Evolutionary conservation across 2,888 invertebrate genomes (phyloP).

Genomic region (Tachina grossa): DNA sequence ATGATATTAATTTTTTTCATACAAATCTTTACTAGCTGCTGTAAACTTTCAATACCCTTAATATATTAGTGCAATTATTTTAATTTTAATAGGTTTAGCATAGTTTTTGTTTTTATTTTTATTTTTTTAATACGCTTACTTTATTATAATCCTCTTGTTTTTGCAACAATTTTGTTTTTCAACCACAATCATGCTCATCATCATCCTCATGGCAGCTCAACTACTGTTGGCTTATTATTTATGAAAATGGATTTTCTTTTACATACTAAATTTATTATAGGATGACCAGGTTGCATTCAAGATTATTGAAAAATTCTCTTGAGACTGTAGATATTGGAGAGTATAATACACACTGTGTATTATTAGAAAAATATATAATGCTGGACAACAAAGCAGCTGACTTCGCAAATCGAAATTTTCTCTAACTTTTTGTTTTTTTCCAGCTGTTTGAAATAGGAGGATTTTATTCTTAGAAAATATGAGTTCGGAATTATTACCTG

Average conservation of each 20-base stretch:
- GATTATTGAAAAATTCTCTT: neutral
- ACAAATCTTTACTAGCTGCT: neutral
- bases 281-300: neutral
- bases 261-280: slow-evolving; percentile 4
- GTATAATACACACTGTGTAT: too few species aligned
- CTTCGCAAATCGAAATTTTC: too few species aligned
- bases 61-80: neutral
- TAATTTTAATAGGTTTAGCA: neutral
- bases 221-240: slow-evolving; percentile 29
- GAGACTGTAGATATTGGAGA: too few species aligned
- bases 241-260: slow-evolving; percentile 20
- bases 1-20: neutral
- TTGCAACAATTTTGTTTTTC: slow-evolving; percentile 12
- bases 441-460: too few species aligned
- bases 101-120: neutral
- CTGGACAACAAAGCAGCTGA: too few species aligned
- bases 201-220: slow-evolving; percentile 18
- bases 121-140: slow-evolving; percentile 11
- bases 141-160: slow-evolving; percentile 41
- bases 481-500: too few species aligned
- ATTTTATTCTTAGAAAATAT: too few species aligned
- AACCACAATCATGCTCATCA: slow-evolving; percentile 35
- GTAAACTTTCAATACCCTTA: neutral
- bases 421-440: too few species aligned
- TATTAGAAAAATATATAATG: too few species aligned